Base-by-base conservation (phyloP, 2,797 vertebrate species). In the Australoheros facetus region DNA sequence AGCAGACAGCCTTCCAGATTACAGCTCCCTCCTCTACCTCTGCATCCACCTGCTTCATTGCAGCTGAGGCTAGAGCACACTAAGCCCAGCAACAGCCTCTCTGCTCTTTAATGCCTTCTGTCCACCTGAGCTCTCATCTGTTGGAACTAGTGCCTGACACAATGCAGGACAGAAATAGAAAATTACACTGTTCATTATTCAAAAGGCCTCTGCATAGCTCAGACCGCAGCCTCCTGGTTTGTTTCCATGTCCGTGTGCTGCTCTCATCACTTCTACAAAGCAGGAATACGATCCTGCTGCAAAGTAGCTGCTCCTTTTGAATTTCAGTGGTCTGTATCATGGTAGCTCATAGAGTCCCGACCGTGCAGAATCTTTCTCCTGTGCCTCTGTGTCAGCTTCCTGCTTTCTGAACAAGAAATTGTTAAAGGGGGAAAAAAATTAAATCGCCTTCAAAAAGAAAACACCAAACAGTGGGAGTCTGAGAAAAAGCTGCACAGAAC, bases 111-210 rank as follows among this genome's bases (percentile, higher is more conserved):
- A 89, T 72, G 79, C 87, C 88, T 77, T 88, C 89, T 85, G 90
- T 89, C 89, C 89, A 92, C 91, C 87, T 88, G 90, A 91, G 87
- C 88, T 60, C 82, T 89, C 86, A 78, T 91, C 85, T 89, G 82
- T 88, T 76, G 51, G 83, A 87, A 88, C 90, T 87, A 89, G 83
- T 77, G 71, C 74, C 84, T 45, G 5, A 80, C 77, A 85, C 87
- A 85, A 82, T 56, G 42, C 73, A 77, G 78, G 13, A 59, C 79
- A 71, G 74, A 75, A 77, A 79, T 48, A 66, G 85, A 76, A 84
- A 76, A 89, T 94, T 90, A 90, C 59, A 72, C 75, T 64, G 81
- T 89, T 90, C 84, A 88, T 92, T 88, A 91, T 85, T 80, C 78
- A 73, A 48, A 81, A 83, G 81, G 84, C 84, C 82, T 59, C 37